Evolutionary conservation across 2,113 vertebrate genomes (phyloP).

Genomic region (Numenius arquata): DNA sequence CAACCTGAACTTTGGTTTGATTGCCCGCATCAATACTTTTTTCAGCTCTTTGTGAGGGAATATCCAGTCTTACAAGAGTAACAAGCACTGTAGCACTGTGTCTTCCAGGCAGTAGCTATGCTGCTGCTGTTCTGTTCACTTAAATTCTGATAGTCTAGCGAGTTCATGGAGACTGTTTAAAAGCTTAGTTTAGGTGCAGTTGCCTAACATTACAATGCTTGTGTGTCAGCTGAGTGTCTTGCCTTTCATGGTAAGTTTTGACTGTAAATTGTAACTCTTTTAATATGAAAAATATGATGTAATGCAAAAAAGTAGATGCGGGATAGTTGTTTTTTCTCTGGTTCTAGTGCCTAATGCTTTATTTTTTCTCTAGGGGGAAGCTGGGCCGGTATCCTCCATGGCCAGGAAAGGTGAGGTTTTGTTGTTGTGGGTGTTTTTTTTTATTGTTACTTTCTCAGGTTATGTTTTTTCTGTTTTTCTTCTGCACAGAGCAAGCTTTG

Average conservation of each 20-base stretch:
- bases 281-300: not conserved
- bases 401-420: conserved; percentile 92
- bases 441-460: not conserved
- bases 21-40: not conserved
- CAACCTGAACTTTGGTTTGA: not conserved
- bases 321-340: not conserved
- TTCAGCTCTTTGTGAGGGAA: not conserved
- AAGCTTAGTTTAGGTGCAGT: not conserved
- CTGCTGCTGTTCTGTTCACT: not conserved
- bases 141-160: not conserved
- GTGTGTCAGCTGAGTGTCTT: fast-evolving
- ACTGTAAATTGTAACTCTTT: not conserved
- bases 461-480: not conserved
- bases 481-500: not conserved
- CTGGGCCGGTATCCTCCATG: conserved; percentile 96
- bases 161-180: not conserved
- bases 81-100: too few species aligned
- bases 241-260: not conserved
- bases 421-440: not conserved
- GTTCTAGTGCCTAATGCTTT: conserved; percentile 32
- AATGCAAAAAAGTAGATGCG: not conserved
- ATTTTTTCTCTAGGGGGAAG: conserved; percentile 87
- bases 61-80: not conserved
- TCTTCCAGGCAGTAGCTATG: not conserved
- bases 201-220: not conserved